Conservation (phyloP, 2,888 invertebrate genomes). For the Seladonia tumulorum region DNA sequence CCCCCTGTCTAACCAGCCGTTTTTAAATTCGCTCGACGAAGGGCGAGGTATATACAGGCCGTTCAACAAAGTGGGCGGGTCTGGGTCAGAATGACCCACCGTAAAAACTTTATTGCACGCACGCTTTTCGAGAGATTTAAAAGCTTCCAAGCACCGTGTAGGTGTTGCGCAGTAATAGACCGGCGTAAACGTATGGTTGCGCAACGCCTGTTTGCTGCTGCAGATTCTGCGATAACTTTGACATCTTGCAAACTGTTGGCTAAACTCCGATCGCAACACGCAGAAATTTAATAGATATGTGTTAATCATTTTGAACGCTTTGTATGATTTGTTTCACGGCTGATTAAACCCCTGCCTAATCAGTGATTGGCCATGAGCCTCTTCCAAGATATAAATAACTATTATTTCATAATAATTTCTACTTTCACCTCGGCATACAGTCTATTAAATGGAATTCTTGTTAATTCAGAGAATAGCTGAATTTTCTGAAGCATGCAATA, state of each 20-base stretch:
- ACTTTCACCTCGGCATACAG: too few species aligned
- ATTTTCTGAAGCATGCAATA: too few species aligned
- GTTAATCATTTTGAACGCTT: neutral
- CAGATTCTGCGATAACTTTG: neutral
- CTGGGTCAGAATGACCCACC: neutral
- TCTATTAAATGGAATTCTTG: too few species aligned
- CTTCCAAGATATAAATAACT: too few species aligned
- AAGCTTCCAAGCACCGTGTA: neutral
- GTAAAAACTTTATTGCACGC: neutral
- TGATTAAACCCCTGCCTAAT: too few species aligned
- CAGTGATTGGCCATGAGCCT: too few species aligned
- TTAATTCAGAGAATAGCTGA: too few species aligned
- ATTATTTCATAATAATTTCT: too few species aligned
- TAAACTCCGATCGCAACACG: neutral
- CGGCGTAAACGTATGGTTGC: neutral
- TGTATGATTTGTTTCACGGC: neutral
- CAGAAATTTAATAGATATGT: neutral
- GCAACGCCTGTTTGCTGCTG: neutral
- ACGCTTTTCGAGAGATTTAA: neutral
- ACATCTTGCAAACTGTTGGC: neutral
- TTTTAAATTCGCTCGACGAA: constrained; percentile 46
- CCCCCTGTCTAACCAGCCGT: constrained; percentile 27
- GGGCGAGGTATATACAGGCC: neutral
- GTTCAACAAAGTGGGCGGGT: constrained; percentile 3
- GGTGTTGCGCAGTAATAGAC: neutral